Evolutionary conservation across 2,113 vertebrate genomes (phyloP).

Genomic region (Malaclemys terrapin): DNA sequence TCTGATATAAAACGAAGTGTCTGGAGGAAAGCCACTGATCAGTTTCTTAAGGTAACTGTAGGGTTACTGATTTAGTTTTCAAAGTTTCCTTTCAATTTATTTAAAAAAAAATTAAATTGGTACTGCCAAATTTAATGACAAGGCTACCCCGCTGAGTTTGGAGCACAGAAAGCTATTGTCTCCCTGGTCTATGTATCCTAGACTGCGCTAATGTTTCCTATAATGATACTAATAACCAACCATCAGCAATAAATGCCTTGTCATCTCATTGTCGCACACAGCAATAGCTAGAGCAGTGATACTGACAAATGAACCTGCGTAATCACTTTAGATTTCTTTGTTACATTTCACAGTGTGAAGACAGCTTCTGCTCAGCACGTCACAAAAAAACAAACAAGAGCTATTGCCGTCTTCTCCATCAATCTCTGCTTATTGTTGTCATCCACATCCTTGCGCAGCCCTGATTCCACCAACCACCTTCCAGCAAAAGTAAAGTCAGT

Average conservation of each 20-base stretch:
- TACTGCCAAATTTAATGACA: slow-evolving; percentile 82
- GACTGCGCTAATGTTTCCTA: slow-evolving; percentile 83
- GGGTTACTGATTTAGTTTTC: slow-evolving; percentile 77
- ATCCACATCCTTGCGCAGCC: slow-evolving; percentile 49
- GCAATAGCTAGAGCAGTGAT: slow-evolving; percentile 80
- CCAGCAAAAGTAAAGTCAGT: slow-evolving; percentile 8
- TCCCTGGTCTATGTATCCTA: slow-evolving; percentile 80
- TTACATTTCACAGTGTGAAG: slow-evolving; percentile 87
- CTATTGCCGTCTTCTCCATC: slow-evolving; percentile 74
- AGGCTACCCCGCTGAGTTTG: slow-evolving; percentile 82
- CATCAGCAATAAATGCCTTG: slow-evolving; percentile 85
- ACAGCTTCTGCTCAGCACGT: slow-evolving; percentile 84
- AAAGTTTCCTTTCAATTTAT: slow-evolving; percentile 79
- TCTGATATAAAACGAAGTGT: slow-evolving; percentile 7
- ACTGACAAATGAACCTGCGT: slow-evolving; percentile 84
- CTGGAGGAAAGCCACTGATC: slow-evolving; percentile 40
- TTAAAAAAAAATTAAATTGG: slow-evolving; percentile 75
- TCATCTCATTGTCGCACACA: slow-evolving; percentile 80
- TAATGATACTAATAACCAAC: slow-evolving; percentile 85
- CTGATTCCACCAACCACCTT: neutral
- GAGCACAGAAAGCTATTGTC: slow-evolving; percentile 83
- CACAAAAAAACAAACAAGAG: slow-evolving; percentile 83
- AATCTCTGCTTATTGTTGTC: slow-evolving; percentile 82
- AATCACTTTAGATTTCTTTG: slow-evolving; percentile 87
- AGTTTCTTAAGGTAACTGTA: slow-evolving; percentile 74